Base-by-base conservation (phyloP, 2,113 vertebrate species). In the Anguilla japonica region DNA sequence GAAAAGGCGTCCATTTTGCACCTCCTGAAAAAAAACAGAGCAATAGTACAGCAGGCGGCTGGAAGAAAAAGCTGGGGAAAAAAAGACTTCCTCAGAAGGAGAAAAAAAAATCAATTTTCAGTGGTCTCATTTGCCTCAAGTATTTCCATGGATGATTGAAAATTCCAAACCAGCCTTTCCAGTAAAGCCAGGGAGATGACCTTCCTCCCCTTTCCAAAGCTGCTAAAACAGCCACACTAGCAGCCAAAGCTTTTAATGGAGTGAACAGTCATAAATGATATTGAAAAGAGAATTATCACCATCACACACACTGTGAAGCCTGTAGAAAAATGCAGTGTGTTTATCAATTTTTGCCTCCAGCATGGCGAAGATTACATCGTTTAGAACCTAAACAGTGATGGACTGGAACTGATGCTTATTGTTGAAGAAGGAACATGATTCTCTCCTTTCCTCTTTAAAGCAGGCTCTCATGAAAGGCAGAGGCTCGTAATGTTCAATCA, bases 1-100 rank as follows among this genome's bases (percentile, higher is more conserved):
- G 93, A 99, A 99, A 92, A 99, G 96, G 91, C 98, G 97, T 91
- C 98, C 98, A 89, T 99, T 99, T 90, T 99, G 98, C 90, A 99
- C 98, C 90, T 99, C 98, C 98, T 99, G 50, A 1, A 53, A 53
- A 53, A 93, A 40, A 95, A 95, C 82, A 87, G 90, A 53, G 82
- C 1, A 20, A 46, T 20, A 53, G 41, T 20, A 82, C 34, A 26
- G 43, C 57, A 39, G 75, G 15, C 41, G 14, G n/a, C 79, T 22
- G 67, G 20, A n/a, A 84, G 0, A 39, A 46, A 16, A 22, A 0
- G 1, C 14, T n/a, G 20, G 34, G 34, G 34, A 34, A 20, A 71
- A 20, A n/a, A 60, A 26, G 26, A n/a, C 26, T n/a, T n/a, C 63
- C 63, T n/a, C 26, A 5, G 20, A 71, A 71, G 63, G 20, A 4